phyloP scores from a whole-genome alignment of 2,797 vertebrate genomes.

The Pangasius larnaudii region DNA sequence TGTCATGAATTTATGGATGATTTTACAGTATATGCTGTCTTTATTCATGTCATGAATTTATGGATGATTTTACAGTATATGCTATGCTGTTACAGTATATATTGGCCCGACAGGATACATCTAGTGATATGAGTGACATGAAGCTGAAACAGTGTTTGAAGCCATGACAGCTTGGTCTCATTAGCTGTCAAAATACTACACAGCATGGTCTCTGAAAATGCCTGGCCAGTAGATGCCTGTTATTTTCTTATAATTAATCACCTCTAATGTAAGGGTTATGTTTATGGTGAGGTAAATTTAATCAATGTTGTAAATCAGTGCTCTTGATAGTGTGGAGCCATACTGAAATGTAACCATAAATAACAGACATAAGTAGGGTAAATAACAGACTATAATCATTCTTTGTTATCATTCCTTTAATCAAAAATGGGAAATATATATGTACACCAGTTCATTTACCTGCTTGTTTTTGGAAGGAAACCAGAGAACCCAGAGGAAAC shows the following conservation, averaged over 20 bases:
- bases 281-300: neutral
- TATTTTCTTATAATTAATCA: neutral
- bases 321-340: neutral
- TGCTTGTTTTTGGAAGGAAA: neutral
- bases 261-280: too few relatives aligned
- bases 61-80: neutral
- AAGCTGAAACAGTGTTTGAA: neutral
- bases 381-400: neutral
- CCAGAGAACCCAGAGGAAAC: neutral
- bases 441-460: neutral
- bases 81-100: neutral
- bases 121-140: neutral
- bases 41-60: neutral
- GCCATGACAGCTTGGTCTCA: neutral
- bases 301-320: neutral
- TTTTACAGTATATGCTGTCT: too few relatives aligned
- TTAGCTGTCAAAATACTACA: neutral
- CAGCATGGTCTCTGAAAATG: neutral
- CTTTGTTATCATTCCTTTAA: neutral
- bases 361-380: neutral
- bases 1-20: too few relatives aligned
- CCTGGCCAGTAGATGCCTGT: too few relatives aligned
- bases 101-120: neutral
- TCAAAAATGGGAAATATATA: neutral
- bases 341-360: neutral